Base-by-base conservation (phyloP, 2,113 vertebrate genomes). In the Ailurus styani region DNA sequence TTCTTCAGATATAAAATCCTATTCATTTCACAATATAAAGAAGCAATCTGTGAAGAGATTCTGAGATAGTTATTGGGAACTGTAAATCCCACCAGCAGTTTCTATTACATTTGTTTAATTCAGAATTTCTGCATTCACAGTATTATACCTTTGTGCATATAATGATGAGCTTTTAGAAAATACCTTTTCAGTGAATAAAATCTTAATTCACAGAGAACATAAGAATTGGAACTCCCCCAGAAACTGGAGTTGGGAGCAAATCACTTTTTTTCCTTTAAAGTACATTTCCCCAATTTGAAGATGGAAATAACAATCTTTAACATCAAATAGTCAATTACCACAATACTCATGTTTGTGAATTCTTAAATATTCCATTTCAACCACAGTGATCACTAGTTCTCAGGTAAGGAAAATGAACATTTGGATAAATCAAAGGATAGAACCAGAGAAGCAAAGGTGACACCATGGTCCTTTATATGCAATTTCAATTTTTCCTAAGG, bases 1-100 rank as follows among this genome's bases (percentile, higher is more conserved):
- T 98, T 98, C 96, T 98, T 98, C 93, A 98, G 97, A 98, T 98
- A 98, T 94, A 98, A 98, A 98, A 98, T 97, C 95, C 96, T 98
- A 98, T 98, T 98, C 96, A 98, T 98, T 99, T 98, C 97, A 93
- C 97, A 98, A 98, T 98, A 98, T 98, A 97, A 98, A 98, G 97
- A 98, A 98, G 87, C 96, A 98, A 98, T 98, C 98, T 98, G 91
- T 98, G 93, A 98, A 98, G 96, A 93, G 91, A 95, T 98, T 98
- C 93, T 85, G 81, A 96, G 96, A 77, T 95, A 0, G 2, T 97
- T 98, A 97, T 97, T 98, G 96, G 95, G 85, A 97, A 93, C 93
- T 96, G 97, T 98, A 98, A 98, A 98, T 97, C 97, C 95, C 97
- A 97, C 82, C 75, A 97, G 93, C 91, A 95, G 87, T 62, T 98